Conservation (phyloP, 2,797 vertebrate species). For the Characodon lateralis region DNA sequence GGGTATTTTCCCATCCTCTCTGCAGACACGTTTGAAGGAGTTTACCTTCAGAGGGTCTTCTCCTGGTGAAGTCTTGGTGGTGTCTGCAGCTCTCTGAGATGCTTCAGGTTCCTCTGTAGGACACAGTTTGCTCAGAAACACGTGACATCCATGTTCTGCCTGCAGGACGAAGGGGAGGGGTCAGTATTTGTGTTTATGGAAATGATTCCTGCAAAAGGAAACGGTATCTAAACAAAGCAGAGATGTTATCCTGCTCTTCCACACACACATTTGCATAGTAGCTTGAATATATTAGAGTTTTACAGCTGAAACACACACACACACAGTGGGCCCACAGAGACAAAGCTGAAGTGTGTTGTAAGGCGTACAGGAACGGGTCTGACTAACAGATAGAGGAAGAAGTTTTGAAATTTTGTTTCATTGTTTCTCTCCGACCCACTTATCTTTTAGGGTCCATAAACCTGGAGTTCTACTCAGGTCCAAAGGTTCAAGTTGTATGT, state of each 20-base stretch:
- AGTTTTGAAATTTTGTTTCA: too few species aligned
- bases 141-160: conserved; percentile 52
- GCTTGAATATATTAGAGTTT: background rate
- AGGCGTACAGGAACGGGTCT: background rate
- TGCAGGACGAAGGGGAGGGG: conserved; percentile 13
- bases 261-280: conserved; percentile 31
- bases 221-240: conserved; percentile 58
- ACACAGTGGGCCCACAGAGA: background rate
- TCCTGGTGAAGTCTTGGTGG: conserved; percentile 7
- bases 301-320: background rate
- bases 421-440: background rate
- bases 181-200: conserved; percentile 68
- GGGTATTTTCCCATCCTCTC: background rate
- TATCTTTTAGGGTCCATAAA: background rate
- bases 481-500: background rate
- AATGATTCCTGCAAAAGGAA: conserved; percentile 59
- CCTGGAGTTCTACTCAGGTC: background rate
- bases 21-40: background rate
- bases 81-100: conserved; percentile 12
- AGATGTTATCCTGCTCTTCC: conserved; percentile 50
- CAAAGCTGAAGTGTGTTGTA: background rate
- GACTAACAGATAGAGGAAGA: background rate
- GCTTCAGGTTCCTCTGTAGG: conserved; percentile 30
- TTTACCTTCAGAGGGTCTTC: conserved; percentile 31
- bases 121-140: conserved; percentile 48